Evolutionary conservation across 2,888 invertebrate species (phyloP).

Genomic region (Candidula unifasciata): DNA sequence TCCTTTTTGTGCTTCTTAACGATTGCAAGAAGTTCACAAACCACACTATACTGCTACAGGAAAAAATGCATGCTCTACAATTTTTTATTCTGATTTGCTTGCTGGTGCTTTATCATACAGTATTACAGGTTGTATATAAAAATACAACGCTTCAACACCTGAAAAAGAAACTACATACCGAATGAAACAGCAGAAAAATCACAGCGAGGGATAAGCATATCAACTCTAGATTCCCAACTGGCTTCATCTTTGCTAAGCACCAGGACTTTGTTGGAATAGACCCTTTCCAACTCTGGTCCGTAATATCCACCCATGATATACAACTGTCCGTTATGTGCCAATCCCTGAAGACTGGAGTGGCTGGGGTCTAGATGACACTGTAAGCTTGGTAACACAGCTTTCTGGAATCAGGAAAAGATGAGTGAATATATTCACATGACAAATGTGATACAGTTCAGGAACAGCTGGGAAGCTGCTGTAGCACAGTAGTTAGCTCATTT

Average conservation of each 20-base stretch:
- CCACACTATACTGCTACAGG: too few relatives aligned
- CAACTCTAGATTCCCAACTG: background rate
- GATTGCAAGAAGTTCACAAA: too few relatives aligned
- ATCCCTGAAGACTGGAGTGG: conserved; percentile 13
- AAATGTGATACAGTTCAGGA: too few relatives aligned
- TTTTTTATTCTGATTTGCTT: too few relatives aligned
- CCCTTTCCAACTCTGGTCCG: conserved; percentile 28
- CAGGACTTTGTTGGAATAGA: conserved; percentile 14
- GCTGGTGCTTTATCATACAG: too few relatives aligned
- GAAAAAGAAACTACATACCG: conserved; percentile 1
- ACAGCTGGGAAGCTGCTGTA: too few relatives aligned
- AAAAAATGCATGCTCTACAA: too few relatives aligned
- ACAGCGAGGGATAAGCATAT: conserved; percentile 33
- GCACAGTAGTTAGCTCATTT: too few relatives aligned
- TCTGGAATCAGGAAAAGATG: background rate
- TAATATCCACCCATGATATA: conserved; percentile 35
- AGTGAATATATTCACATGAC: background rate
- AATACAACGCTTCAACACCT: too few relatives aligned
- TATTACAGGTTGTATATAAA: too few relatives aligned
- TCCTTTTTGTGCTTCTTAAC: too few relatives aligned
- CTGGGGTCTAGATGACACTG: background rate
- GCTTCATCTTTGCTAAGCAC: conserved; percentile 15
- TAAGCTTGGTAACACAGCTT: conserved; percentile 20
- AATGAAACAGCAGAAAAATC: conserved; percentile 7
- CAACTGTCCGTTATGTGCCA: conserved; percentile 19